These are phyloP conservation scores for Hycleus phaleratus DNA, from an alignment of 1,140 invertebrate genomes.

Conservation along the genomic window DNA sequence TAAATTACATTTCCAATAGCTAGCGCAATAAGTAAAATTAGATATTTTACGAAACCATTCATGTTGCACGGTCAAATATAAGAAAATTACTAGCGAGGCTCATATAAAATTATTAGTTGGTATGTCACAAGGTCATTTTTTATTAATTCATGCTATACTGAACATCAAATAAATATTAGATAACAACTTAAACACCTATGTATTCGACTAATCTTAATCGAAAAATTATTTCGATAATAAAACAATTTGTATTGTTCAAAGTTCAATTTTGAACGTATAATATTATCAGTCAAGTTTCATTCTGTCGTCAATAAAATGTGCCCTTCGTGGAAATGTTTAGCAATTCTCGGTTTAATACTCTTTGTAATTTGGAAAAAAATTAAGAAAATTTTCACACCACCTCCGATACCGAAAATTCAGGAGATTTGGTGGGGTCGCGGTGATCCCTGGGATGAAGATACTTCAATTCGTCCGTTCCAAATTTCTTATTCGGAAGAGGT, in stretches of 20 bases:
- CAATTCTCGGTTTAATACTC: neutral
- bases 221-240: no score
- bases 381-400: conserved; percentile 6
- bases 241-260: no score
- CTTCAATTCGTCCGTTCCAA: conserved; percentile 43
- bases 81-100: no score
- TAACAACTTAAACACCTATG: no score
- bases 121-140: no score
- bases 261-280: no score
- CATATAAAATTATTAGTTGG: no score
- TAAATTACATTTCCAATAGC: conserved; percentile 2
- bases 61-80: neutral
- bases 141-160: no score
- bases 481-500: conserved; percentile 42
- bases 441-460: conserved; percentile 34
- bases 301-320: neutral
- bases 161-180: no score
- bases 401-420: conserved; percentile 18
- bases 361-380: conserved; percentile 1
- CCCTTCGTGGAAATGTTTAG: neutral
- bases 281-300: no score
- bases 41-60: neutral
- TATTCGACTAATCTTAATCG: no score
- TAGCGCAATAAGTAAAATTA: neutral
- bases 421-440: conserved; percentile 45